Base-by-base conservation (phyloP, 2,797 vertebrate genomes). In the Melanitta fusca region DNA sequence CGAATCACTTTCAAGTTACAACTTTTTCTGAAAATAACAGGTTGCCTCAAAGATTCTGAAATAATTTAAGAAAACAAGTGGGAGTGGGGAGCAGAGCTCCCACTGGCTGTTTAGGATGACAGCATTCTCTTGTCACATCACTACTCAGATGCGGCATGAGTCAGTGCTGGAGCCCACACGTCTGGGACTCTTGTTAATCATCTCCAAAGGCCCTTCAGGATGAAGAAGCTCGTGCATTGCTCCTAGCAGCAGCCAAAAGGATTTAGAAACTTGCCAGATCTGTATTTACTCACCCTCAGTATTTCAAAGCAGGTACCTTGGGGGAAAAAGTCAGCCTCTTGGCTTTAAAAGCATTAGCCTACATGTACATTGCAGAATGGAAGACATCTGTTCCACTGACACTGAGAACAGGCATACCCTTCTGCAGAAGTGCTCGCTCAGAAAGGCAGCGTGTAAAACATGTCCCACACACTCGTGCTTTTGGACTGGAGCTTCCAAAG, bases 81-180 rank as follows among this genome's bases (percentile, higher is more conserved):
- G 95, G 95, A 94, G 96, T 34, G 78, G 71, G 61, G 92, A 90
- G 91, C 93, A 89, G 66, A 84, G 91, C 93, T 96, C 80, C 88
- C 84, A 78, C 49, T 21, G 79, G 78, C 90, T 96, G 85, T 8
- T 94, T 12, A 47, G 93, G 93, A 91, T 22, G 92, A 70, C 66
- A 85, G 62, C 32, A 3, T 62, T 91, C 83, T 73, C 78, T 62
- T 80, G 69, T 61, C 91, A 81, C 71, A 28, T 61, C 54, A 11
- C 88, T 92, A 58, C 88, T 96, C 93, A 95, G 96, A 93, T 95
- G 94, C 65, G 18, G 86, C 72, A 82, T 97, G 95, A 97, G 84
- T 97, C 96, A 96, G 84, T 74, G 93, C 17, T 39, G 47, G 90
- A 94, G 91, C 96, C 96, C 96, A 96, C 95, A 87, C 4, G 94